phyloP scores from a whole-genome alignment of 2,113 vertebrate genomes.

The Centrocercus urophasianus region DNA sequence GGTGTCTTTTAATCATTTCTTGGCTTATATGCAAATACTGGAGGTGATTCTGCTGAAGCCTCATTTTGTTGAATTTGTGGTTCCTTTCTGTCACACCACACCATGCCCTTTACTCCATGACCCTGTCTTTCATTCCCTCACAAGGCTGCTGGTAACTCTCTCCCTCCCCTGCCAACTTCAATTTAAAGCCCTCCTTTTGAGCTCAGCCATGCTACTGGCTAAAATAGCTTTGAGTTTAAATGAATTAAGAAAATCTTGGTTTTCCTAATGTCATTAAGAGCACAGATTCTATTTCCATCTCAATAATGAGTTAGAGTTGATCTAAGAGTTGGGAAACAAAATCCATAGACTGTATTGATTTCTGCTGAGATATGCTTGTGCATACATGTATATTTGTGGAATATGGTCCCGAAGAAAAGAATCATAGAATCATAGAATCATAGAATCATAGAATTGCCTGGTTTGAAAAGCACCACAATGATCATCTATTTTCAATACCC shows the following conservation, averaged over 20 bases:
- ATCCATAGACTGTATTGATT: background rate
- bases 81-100: background rate
- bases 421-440: background rate
- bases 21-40: background rate
- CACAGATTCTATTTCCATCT: background rate
- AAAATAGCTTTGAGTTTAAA: background rate
- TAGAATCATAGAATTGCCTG: too few species aligned
- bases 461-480: too few species aligned
- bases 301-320: background rate
- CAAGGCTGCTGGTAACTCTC: background rate
- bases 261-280: background rate
- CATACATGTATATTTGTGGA: accelerated
- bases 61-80: background rate
- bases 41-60: background rate
- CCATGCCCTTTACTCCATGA: background rate
- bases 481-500: too few species aligned
- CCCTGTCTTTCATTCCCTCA: background rate
- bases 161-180: background rate
- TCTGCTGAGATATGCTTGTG: background rate
- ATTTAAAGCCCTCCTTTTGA: background rate
- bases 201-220: background rate
- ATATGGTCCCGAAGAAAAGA: background rate
- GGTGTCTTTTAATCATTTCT: background rate
- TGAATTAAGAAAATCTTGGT: background rate
- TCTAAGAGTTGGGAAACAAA: background rate